Evolutionary conservation across 2,888 invertebrate species (phyloP).

Genomic region (Brachyopa scutellaris): DNA sequence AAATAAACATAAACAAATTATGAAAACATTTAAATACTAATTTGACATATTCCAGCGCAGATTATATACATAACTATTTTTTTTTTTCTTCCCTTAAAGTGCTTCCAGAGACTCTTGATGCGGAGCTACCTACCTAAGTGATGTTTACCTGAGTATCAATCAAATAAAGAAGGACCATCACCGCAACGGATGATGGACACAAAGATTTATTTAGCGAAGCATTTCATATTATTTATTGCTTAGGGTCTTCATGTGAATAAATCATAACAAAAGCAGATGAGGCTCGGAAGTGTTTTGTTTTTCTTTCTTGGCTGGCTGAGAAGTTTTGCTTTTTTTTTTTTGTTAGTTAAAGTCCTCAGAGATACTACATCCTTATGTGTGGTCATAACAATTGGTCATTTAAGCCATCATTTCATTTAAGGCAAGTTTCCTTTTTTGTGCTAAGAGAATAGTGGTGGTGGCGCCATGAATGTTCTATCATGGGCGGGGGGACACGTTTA

Average conservation of each 20-base stretch:
- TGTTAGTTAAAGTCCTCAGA: neutral
- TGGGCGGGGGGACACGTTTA: no score
- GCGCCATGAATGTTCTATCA: constrained; percentile 1
- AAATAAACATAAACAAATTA: neutral
- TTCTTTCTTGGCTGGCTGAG: neutral
- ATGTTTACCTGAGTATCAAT: constrained; percentile 42
- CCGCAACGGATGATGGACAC: constrained; percentile 77
- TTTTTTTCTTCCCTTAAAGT: neutral
- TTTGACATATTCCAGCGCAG: constrained; percentile 58
- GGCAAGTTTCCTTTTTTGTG: neutral
- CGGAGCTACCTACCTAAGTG: neutral
- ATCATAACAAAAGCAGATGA: constrained; percentile 78
- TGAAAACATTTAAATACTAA: constrained; percentile 43
- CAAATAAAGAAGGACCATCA: constrained; percentile 20
- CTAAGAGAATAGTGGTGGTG: neutral
- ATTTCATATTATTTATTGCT: constrained; percentile 80
- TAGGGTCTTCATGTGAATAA: constrained; percentile 78
- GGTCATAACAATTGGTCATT: constrained; percentile 17
- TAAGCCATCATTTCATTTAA: neutral
- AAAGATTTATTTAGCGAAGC: constrained; percentile 73
- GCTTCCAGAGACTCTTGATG: no score
- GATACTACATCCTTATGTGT: neutral
- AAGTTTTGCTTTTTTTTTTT: neutral
- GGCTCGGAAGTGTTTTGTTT: neutral
- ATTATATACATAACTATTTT: no score